Conservation (phyloP, 2,888 invertebrate species). For the Biston stratarius region DNA sequence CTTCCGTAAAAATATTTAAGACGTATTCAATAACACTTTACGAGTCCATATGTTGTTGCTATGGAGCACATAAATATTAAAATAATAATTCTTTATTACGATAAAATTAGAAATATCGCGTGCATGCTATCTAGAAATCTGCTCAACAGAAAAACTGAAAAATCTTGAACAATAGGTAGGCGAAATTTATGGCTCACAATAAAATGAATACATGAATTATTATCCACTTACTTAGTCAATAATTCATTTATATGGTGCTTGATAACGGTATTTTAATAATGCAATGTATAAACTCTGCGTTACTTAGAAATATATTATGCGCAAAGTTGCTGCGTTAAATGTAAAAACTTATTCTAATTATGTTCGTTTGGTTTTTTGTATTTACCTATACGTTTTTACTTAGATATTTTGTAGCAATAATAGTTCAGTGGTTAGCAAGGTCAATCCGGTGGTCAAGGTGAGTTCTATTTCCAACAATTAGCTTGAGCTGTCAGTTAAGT, state of each 20-base stretch:
- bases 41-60: neutral
- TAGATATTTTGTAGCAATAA: no score
- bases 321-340: neutral
- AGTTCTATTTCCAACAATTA: no score
- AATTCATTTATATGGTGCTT: conserved; percentile 43
- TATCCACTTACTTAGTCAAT: conserved; percentile 43
- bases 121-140: conserved; percentile 26
- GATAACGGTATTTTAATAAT: conserved; percentile 28
- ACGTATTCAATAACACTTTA: neutral
- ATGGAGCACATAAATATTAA: neutral
- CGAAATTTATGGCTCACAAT: conserved; percentile 37
- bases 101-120: conserved; percentile 23
- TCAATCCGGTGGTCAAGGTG: no score
- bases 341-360: neutral
- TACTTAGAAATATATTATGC: neutral
- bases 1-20: no score
- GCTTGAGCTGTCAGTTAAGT: no score
- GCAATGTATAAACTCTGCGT: conserved; percentile 4
- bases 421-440: no score
- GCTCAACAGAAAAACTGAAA: conserved; percentile 27
- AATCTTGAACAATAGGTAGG: conserved; percentile 29
- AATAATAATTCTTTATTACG: conserved; percentile 8
- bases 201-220: conserved; percentile 45
- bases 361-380: no score
- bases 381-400: no score